phyloP scores from a whole-genome alignment of 2,797 vertebrate species.

The Acanthurus lineatus region DNA sequence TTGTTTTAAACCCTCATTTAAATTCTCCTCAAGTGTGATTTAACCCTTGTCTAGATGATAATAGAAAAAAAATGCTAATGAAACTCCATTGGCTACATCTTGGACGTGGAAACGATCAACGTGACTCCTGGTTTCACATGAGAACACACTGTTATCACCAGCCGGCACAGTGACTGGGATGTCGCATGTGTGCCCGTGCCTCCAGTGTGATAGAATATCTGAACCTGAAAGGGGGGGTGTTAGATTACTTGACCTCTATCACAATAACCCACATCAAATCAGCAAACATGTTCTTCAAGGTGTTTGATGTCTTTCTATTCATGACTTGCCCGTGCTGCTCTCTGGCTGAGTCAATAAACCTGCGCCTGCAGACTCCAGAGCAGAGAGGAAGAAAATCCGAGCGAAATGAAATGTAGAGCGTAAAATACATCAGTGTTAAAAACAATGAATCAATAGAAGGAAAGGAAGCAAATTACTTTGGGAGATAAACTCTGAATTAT shows the following conservation, averaged over 20 bases:
- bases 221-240: constrained; percentile 27
- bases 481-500: constrained; percentile 26
- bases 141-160: not conserved
- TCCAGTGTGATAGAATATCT: constrained; percentile 24
- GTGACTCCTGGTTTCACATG: constrained; percentile 5
- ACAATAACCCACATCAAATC: constrained; percentile 25
- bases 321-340: not conserved
- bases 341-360: constrained; percentile 2
- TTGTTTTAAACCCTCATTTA: not conserved
- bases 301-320: constrained; percentile 32
- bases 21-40: not conserved
- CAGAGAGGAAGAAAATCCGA: not conserved
- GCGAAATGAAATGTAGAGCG: not conserved
- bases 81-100: not conserved
- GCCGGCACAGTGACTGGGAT: not conserved
- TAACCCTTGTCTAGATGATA: not conserved
- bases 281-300: constrained; percentile 5
- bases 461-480: constrained; percentile 24
- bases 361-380: not conserved
- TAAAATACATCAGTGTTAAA: constrained; percentile 6
- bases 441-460: constrained; percentile 26
- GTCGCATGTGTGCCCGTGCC: not conserved
- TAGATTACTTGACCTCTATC: constrained; percentile 41
- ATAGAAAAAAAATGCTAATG: not conserved
- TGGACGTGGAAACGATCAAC: constrained; percentile 12